phyloP scores from a whole-genome alignment of 2,888 invertebrate species.

The Campoletis raptor region DNA sequence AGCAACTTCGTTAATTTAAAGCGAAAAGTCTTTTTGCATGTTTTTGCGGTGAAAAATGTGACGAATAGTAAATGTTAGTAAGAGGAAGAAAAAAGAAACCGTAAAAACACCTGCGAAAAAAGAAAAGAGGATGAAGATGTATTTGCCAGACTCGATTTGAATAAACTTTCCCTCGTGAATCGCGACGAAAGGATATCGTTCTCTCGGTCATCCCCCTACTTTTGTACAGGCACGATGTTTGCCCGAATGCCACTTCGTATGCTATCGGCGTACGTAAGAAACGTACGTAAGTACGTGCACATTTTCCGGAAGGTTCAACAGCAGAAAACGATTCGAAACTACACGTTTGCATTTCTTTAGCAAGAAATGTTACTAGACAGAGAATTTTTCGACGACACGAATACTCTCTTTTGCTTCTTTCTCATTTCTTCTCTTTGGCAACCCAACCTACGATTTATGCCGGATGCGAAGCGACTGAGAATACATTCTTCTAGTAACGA shows the following conservation, averaged over 20 bases:
- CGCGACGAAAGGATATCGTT: slow-evolving; percentile 51
- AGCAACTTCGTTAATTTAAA: not conserved
- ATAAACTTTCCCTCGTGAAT: slow-evolving; percentile 74
- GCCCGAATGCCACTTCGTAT: slow-evolving; percentile 80
- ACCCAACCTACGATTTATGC: not conserved
- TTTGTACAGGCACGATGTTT: slow-evolving; percentile 73
- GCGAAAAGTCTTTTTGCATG: not conserved
- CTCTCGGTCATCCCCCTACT: slow-evolving; percentile 36
- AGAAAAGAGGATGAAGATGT: slow-evolving; percentile 33
- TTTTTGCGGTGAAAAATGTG: not conserved
- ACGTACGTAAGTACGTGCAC: slow-evolving; percentile 75
- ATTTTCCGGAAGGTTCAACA: slow-evolving; percentile 60
- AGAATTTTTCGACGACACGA: slow-evolving; percentile 15
- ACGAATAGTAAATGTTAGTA: slow-evolving; percentile 12
- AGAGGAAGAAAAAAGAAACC: slow-evolving; percentile 55
- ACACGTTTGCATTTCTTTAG: slow-evolving; percentile 22
- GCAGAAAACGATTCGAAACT: slow-evolving; percentile 42
- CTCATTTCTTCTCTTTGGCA: not conserved
- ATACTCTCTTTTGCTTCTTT: slow-evolving; percentile 13
- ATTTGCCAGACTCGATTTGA: slow-evolving; percentile 74
- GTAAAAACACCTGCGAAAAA: slow-evolving; percentile 48
- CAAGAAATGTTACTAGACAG: slow-evolving; percentile 14
- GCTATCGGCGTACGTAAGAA: slow-evolving; percentile 74
- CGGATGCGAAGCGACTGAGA: not conserved
- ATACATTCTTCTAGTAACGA: not conserved